Conservation (phyloP, 2,113 vertebrate genomes). For the Pseudorasbora parva region DNA sequence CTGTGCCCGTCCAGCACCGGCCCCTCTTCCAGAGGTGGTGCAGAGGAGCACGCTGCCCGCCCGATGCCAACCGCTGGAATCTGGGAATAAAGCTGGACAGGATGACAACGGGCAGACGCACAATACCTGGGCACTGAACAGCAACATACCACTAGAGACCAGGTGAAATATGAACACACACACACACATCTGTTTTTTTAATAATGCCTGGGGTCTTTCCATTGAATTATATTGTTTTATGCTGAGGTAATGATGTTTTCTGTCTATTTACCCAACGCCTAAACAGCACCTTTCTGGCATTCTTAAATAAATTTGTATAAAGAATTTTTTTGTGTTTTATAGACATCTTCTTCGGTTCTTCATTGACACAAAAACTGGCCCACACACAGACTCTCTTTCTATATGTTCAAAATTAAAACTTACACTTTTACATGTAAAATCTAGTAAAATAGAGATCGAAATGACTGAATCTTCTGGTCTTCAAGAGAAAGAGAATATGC, state of each 20-base stretch:
- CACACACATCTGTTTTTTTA: slow-evolving; percentile 6
- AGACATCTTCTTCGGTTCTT: neutral
- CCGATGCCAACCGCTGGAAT: slow-evolving; percentile 82
- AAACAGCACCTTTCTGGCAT: neutral
- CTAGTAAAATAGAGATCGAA: neutral
- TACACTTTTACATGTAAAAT: too few relatives aligned
- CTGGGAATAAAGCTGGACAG: slow-evolving; percentile 67
- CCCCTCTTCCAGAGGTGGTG: slow-evolving; percentile 73
- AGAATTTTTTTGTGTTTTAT: neutral
- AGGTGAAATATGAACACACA: slow-evolving; percentile 71
- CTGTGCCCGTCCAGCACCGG: slow-evolving; percentile 78
- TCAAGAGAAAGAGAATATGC: neutral
- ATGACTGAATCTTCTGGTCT: neutral
- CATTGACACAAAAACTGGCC: neutral
- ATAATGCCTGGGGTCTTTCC: neutral
- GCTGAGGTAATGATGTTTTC: neutral
- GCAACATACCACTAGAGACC: slow-evolving; percentile 89
- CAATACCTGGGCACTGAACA: slow-evolving; percentile 89
- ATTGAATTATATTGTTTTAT: neutral
- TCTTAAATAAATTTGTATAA: neutral
- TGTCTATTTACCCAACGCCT: neutral
- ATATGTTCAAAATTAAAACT: neutral
- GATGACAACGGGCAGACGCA: slow-evolving; percentile 83
- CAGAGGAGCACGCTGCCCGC: slow-evolving; percentile 84
- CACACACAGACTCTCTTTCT: neutral